Percentiles rank a stretch among this genome's conserved stretches.
Evolutionary conservation across 1,140 invertebrate species (phyloP).

Genomic region (Parasteatoda tepidariorum): DNA sequence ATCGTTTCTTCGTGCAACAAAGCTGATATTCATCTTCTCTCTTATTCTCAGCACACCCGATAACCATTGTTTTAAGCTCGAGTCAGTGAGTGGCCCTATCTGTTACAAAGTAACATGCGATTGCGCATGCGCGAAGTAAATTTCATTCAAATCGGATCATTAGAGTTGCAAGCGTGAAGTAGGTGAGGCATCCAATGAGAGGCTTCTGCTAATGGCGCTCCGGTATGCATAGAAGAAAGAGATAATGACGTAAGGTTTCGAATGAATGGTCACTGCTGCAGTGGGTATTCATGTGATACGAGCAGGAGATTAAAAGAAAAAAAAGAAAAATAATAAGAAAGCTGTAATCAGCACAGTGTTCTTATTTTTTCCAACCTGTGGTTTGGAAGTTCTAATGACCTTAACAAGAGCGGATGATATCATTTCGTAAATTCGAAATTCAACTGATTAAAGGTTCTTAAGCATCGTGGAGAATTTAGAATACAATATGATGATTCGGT

Average conservation of each 20-base stretch:
- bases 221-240: constrained; percentile 38
- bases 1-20: not conserved
- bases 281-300: not conserved
- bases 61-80: not conserved
- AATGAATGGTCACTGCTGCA: constrained; percentile 6
- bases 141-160: constrained; percentile 51
- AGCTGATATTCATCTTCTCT: not conserved
- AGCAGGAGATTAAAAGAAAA: not conserved
- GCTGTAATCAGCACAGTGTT: constrained; percentile 19
- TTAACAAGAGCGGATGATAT: not conserved
- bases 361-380: constrained; percentile 27
- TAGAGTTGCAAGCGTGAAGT: constrained; percentile 41
- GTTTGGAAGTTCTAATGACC: constrained; percentile 38
- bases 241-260: constrained; percentile 16
- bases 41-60: not conserved
- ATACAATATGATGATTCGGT: too few species aligned
- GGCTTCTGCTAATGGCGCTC: constrained; percentile 31
- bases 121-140: constrained; percentile 34
- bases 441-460: too few species aligned
- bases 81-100: not conserved
- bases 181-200: constrained; percentile 28
- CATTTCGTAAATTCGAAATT: too few species aligned
- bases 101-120: not conserved
- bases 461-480: too few species aligned
- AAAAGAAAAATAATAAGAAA: not conserved